Conservation (phyloP, 2,113 vertebrate genomes). For the Rhegmatorhina hoffmannsi region DNA sequence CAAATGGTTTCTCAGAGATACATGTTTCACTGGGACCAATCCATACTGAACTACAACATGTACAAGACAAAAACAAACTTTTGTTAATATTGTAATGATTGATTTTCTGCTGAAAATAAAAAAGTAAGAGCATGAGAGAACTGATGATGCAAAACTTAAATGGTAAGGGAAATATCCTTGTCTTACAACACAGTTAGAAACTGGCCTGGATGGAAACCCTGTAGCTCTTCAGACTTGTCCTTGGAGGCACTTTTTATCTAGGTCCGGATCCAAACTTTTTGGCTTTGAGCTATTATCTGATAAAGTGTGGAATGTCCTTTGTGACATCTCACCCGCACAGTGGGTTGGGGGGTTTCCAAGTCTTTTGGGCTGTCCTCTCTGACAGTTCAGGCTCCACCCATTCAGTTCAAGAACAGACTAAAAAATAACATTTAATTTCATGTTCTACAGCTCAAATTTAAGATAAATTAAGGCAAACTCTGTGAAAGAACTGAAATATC, state of each 20-base stretch:
- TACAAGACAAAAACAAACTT: neutral
- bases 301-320: neutral
- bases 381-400: neutral
- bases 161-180: neutral
- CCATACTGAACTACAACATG: neutral
- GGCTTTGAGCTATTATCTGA: neutral
- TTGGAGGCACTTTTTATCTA: neutral
- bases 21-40: neutral
- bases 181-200: conserved; percentile 17
- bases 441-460: neutral
- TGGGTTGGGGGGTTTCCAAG: neutral
- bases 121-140: neutral
- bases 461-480: neutral
- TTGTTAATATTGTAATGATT: neutral
- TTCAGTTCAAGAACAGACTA: neutral
- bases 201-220: neutral
- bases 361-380: neutral
- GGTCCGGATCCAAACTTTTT: neutral
- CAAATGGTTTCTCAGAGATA: neutral
- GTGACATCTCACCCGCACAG: neutral
- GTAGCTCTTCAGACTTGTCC: neutral
- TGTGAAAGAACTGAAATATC: neutral
- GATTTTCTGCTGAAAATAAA: conserved; percentile 34
- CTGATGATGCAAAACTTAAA: neutral
- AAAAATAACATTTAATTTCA: neutral